Conservation (phyloP, 2,797 vertebrate species). For the Clarias fuscus region DNA sequence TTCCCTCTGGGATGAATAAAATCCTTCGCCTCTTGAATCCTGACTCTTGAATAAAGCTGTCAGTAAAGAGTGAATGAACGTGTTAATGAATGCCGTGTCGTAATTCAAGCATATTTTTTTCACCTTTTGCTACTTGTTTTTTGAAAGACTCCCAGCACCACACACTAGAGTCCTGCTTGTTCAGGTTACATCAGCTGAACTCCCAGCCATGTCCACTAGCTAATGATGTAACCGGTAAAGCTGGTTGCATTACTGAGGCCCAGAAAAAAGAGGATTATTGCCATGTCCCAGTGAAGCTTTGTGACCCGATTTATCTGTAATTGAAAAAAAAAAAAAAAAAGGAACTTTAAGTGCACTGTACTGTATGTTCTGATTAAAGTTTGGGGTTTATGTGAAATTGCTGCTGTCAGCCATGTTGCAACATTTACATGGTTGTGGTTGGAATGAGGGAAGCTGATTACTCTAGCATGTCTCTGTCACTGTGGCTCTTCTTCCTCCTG, state of each 20-base stretch:
- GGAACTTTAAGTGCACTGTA: conserved; percentile 23
- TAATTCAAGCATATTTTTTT: not conserved
- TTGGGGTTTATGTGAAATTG: conserved; percentile 51
- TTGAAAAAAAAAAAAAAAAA: conserved; percentile 33
- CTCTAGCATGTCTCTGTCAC: conserved; percentile 30
- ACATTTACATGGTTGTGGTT: conserved; percentile 42
- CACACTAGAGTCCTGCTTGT: not conserved
- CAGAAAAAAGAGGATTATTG: conserved; percentile 72
- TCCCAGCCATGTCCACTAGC: conserved; percentile 49
- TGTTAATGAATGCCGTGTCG: not conserved
- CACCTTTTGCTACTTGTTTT: not conserved
- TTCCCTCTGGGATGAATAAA: too few species aligned
- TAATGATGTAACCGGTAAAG: conserved; percentile 75
- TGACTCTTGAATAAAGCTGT: not conserved
- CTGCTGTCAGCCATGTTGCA: conserved; percentile 40
- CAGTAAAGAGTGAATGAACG: not conserved
- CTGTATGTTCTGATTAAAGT: conserved; percentile 59
- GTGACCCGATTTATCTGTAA: conserved; percentile 68
- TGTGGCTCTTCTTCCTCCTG: conserved; percentile 30
- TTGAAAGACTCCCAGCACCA: not conserved
- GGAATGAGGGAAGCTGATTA: conserved; percentile 37
- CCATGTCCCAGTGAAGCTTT: conserved; percentile 62
- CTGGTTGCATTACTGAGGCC: conserved; percentile 59
- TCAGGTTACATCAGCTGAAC: conserved; percentile 47
- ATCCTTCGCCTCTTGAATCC: too few species aligned